These are phyloP conservation scores for Epinephelus lanceolatus DNA, from an alignment of 2,113 vertebrate genomes.

Conservation along the genomic window DNA sequence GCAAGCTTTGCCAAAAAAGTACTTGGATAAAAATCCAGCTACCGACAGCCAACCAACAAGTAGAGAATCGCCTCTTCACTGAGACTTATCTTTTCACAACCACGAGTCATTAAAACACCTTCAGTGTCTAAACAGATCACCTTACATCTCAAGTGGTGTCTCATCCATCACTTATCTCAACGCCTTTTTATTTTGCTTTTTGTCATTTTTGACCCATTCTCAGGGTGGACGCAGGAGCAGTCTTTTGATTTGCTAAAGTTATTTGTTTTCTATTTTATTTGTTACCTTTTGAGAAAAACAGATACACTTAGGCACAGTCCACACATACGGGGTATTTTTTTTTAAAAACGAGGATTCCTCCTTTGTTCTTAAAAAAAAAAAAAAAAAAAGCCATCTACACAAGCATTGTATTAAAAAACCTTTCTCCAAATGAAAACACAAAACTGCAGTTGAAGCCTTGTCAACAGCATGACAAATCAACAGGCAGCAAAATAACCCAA, in stretches of 20 bases:
- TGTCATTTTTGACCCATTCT: background rate
- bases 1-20: conserved; percentile 9
- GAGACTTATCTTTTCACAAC: background rate
- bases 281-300: background rate
- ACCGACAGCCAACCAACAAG: background rate
- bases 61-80: background rate
- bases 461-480: too few relatives aligned
- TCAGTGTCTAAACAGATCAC: conserved; percentile 19
- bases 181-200: background rate
- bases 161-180: conserved; percentile 12
- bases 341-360: too few relatives aligned
- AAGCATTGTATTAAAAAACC: too few relatives aligned
- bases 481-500: too few relatives aligned
- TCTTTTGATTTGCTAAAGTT: background rate
- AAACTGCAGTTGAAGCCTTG: too few relatives aligned
- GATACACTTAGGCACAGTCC: background rate
- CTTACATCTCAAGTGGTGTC: conserved; percentile 21
- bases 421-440: too few relatives aligned
- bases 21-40: background rate
- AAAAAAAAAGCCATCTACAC: too few relatives aligned
- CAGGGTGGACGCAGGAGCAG: background rate
- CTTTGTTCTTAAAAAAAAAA: too few relatives aligned
- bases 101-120: conserved; percentile 22
- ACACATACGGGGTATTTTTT: too few relatives aligned
- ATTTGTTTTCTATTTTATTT: background rate